Evolutionary conservation across 2,888 invertebrate species (phyloP).

Genomic region (Nowickia ferox): DNA sequence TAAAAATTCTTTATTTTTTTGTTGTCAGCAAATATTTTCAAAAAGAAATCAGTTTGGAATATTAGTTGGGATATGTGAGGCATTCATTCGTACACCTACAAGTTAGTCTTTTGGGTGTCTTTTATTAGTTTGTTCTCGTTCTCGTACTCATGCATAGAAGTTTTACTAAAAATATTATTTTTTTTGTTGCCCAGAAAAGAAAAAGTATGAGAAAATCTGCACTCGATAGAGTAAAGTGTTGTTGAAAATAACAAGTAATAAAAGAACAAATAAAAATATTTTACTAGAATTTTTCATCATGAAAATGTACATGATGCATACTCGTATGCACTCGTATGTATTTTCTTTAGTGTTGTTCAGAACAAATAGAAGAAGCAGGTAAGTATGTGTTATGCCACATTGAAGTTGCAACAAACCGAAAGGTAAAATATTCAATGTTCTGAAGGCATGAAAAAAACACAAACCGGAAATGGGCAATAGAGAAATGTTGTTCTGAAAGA

Average conservation of each 20-base stretch:
- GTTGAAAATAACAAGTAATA: constrained; percentile 36
- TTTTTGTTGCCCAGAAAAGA: background rate
- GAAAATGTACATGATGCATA: constrained; percentile 25
- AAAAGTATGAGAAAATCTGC: background rate
- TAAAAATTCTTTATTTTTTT: constrained; percentile 13
- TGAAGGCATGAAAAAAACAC: background rate
- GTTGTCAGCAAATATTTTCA: background rate
- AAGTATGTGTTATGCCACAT: constrained; percentile 59
- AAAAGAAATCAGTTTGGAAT: constrained; percentile 58
- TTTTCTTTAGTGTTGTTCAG: constrained; percentile 22
- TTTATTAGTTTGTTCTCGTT: constrained; percentile 56
- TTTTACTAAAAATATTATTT: constrained; percentile 24
- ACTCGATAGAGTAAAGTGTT: constrained; percentile 60
- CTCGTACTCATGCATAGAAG: constrained; percentile 24
- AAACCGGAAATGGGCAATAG: constrained; percentile 16
- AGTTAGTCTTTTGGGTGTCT: constrained; percentile 72
- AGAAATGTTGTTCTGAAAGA: background rate
- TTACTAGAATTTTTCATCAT: constrained; percentile 41
- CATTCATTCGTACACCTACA: constrained; percentile 54
- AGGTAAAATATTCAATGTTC: constrained; percentile 40
- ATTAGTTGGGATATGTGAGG: constrained; percentile 11
- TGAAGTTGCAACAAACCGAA: constrained; percentile 65
- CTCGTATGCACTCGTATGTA: too few relatives aligned
- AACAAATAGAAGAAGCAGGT: constrained; percentile 13
- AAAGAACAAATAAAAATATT: constrained; percentile 39